Evolutionary conservation across 2,797 vertebrate species (phyloP).

Genomic region (Phylloscopus collybita): DNA sequence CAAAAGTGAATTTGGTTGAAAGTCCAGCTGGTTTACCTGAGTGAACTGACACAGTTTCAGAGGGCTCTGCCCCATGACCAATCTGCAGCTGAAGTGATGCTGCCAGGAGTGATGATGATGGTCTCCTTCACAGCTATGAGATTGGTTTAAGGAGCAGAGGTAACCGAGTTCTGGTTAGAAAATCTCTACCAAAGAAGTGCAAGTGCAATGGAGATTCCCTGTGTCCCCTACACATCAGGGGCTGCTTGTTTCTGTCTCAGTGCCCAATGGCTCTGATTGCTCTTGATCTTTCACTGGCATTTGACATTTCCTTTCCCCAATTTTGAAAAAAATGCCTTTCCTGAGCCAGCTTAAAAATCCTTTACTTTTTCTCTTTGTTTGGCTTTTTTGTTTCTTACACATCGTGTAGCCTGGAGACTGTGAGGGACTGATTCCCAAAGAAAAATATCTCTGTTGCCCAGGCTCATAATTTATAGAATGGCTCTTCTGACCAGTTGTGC

Average conservation of each 20-base stretch:
- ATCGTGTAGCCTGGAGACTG: constrained; percentile 61
- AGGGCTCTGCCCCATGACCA: not conserved
- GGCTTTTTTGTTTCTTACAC: constrained; percentile 68
- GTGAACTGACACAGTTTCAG: not conserved
- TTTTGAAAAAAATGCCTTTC: constrained; percentile 48
- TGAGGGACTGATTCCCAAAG: constrained; percentile 69
- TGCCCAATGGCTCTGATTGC: not conserved
- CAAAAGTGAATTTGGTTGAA: not conserved
- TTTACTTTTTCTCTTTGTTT: constrained; percentile 52
- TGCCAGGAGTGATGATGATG: not conserved
- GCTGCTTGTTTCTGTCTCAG: fast-evolving
- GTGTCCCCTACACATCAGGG: not conserved
- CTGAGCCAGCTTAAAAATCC: constrained; percentile 43
- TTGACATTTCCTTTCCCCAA: constrained; percentile 49
- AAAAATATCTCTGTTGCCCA: constrained; percentile 69
- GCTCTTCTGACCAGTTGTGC: constrained; percentile 49
- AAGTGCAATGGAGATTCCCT: not conserved
- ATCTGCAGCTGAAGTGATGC: not conserved
- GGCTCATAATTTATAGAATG: constrained; percentile 68
- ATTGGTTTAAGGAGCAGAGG: not conserved
- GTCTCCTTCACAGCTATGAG: not conserved
- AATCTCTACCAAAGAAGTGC: not conserved
- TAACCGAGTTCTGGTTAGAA: not conserved
- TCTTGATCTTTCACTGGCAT: constrained; percentile 1
- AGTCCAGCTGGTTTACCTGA: not conserved